These are phyloP conservation scores for Pterostichus madidus DNA, from an alignment of 2,888 invertebrate genomes.

Conservation along the genomic window DNA sequence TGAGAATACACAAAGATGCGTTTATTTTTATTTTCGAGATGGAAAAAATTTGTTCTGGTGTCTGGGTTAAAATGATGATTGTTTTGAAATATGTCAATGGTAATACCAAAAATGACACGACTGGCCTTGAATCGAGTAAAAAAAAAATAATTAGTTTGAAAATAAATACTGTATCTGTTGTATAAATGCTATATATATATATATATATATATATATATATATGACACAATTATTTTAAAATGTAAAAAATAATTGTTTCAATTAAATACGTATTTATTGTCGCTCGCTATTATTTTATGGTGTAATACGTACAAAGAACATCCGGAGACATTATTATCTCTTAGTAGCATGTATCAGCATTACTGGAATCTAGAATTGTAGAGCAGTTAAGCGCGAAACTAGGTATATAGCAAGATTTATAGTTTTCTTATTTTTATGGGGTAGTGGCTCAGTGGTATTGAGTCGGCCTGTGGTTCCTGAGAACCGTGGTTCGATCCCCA, in stretches of 20 bases:
- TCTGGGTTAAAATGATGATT: constrained; percentile 1
- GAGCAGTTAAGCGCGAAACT: too few relatives aligned
- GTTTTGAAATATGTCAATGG: constrained; percentile 17
- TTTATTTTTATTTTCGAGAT: too few relatives aligned
- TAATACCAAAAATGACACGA: constrained; percentile 1
- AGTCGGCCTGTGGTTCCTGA: too few relatives aligned
- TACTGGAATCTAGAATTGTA: too few relatives aligned
- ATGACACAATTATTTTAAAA: constrained; percentile 24
- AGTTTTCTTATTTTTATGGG: too few relatives aligned
- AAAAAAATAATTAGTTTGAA: constrained; percentile 23
- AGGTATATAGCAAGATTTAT: too few relatives aligned
- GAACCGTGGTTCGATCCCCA: too few relatives aligned
- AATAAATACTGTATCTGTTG: constrained; percentile 7
- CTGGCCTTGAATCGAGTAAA: background rate
- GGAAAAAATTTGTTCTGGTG: constrained; percentile 10
- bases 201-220: too few relatives aligned
- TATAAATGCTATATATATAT: constrained; percentile 17
- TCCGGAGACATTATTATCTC: too few relatives aligned
- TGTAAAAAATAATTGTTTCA: constrained; percentile 31
- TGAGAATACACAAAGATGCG: too few relatives aligned
- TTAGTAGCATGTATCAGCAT: too few relatives aligned
- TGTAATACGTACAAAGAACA: background rate
- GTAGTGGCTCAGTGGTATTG: too few relatives aligned
- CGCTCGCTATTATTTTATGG: background rate
- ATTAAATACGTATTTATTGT: constrained; percentile 5